Evolutionary conservation across 2,113 vertebrate species (phyloP).

Genomic region (Puntigrus tetrazona): DNA sequence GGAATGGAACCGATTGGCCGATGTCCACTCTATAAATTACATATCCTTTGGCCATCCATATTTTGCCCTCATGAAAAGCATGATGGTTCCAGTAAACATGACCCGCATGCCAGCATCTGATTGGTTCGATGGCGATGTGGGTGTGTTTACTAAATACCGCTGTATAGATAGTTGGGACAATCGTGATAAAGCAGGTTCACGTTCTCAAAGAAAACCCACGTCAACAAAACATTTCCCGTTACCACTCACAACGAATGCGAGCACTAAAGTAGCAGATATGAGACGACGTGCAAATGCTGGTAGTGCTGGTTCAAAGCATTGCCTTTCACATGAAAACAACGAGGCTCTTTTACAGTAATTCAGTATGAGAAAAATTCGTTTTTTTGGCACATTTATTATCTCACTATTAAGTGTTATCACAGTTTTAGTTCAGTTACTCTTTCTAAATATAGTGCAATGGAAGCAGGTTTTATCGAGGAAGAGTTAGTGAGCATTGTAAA

Average conservation of each 20-base stretch:
- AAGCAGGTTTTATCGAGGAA: neutral
- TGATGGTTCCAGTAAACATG: neutral
- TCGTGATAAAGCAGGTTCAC: neutral
- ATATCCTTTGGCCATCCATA: slow-evolving; percentile 20
- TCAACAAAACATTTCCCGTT: neutral
- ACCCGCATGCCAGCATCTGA: neutral
- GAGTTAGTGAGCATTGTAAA: neutral
- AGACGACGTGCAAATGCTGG: neutral
- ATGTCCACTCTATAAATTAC: slow-evolving; percentile 4
- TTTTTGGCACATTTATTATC: neutral
- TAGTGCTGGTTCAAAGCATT: neutral
- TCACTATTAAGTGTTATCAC: neutral
- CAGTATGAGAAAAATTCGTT: neutral
- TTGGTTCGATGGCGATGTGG: neutral
- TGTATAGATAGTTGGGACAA: neutral
- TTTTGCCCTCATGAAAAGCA: slow-evolving; percentile 19
- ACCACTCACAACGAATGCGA: neutral
- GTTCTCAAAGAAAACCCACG: neutral
- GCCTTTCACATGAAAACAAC: neutral
- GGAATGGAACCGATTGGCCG: slow-evolving; percentile 5
- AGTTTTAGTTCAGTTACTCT: neutral
- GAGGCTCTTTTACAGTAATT: neutral
- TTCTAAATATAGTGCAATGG: neutral
- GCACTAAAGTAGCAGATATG: slow-evolving; percentile 4
- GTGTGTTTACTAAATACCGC: slow-evolving; percentile 20